phyloP scores from a whole-genome alignment of 2,888 invertebrate genomes.

The Dryocosmus kuriphilus region DNA sequence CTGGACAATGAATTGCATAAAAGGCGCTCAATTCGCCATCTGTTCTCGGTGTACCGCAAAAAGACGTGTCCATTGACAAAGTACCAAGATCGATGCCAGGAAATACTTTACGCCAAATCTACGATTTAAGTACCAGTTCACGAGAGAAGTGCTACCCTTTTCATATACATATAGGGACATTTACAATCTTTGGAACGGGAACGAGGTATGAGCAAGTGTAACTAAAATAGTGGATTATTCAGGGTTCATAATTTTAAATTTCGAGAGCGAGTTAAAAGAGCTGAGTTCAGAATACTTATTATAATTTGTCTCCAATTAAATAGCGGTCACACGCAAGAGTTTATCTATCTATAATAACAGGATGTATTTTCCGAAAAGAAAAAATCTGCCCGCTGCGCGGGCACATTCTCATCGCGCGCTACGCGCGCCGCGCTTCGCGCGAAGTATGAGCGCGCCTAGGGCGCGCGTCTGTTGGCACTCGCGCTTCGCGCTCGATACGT shows the following conservation, averaged over 20 bases:
- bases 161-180: background rate
- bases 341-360: too few relatives aligned
- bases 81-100: conserved; percentile 21
- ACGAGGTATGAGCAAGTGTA: background rate
- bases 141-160: background rate
- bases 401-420: too few relatives aligned
- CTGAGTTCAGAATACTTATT: background rate
- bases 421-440: too few relatives aligned
- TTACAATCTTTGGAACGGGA: background rate
- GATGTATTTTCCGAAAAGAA: too few relatives aligned
- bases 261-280: background rate
- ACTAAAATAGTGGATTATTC: background rate
- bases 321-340: background rate
- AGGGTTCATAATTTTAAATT: background rate
- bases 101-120: conserved; percentile 12
- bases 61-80: conserved; percentile 14
- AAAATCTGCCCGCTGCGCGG: too few relatives aligned
- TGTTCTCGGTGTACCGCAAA: conserved; percentile 6
- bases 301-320: background rate
- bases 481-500: too few relatives aligned
- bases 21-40: conserved; percentile 31
- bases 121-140: background rate
- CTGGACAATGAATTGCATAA: conserved; percentile 32
- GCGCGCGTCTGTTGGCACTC: too few relatives aligned
- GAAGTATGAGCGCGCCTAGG: too few relatives aligned